Percentiles rank a stretch among this genome's conserved stretches.
Conservation (phyloP, 2,113 vertebrate genomes). For the Centropus unirufus region DNA sequence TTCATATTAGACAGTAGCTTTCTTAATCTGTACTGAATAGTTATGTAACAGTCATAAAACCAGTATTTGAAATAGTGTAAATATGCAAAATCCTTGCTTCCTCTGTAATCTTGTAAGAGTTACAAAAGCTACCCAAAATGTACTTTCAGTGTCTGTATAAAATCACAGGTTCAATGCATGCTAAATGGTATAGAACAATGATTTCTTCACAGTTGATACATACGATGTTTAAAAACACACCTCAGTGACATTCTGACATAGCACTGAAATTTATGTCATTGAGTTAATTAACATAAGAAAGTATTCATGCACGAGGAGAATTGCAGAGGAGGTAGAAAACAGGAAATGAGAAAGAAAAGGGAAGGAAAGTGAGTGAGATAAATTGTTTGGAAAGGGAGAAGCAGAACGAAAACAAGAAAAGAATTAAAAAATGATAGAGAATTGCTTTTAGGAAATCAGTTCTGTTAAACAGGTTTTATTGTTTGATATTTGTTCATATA, state of each 20-base stretch:
- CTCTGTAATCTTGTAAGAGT: not conserved
- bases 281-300: accelerated
- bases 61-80: not conserved
- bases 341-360: not conserved
- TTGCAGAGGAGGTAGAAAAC: not conserved
- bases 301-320: not conserved
- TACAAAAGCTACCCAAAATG: not conserved
- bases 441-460: not conserved
- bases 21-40: not conserved
- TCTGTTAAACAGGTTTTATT: not conserved
- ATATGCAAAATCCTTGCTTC: not conserved
- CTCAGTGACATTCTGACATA: not conserved
- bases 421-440: not conserved
- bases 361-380: not conserved
- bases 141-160: not conserved
- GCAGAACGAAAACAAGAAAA: not conserved
- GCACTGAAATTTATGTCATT: not conserved
- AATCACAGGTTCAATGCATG: not conserved
- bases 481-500: not conserved
- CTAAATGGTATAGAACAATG: not conserved
- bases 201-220: not conserved
- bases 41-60: not conserved
- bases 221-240: not conserved
- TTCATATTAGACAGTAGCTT: not conserved
- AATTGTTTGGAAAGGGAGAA: not conserved